A percentile compares a stretch with the other conserved stretches of the same genome.
phyloP scores from a whole-genome alignment of 2,888 invertebrate genomes.

The Trimorus sp. region DNA sequence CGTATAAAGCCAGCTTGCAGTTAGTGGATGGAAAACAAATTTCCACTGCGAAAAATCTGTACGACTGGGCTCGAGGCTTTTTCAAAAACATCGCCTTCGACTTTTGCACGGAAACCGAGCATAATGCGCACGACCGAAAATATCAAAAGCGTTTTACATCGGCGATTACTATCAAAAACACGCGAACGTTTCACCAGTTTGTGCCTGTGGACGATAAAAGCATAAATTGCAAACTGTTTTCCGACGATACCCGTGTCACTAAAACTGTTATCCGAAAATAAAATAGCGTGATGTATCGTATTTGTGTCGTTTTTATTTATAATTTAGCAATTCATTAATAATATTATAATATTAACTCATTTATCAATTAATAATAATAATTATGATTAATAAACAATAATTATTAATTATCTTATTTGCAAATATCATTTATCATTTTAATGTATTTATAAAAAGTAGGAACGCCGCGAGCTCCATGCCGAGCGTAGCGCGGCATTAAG shows the following conservation, averaged over 20 bases:
- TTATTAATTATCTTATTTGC: too few relatives aligned
- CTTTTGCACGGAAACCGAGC: slow-evolving; percentile 19
- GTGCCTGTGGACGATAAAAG: background rate
- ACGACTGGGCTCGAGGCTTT: slow-evolving; percentile 24
- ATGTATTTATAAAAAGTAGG: too few relatives aligned
- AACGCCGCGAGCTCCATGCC: too few relatives aligned
- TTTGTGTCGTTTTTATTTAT: too few relatives aligned
- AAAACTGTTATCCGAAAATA: too few relatives aligned
- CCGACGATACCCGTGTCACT: too few relatives aligned
- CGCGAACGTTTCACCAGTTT: slow-evolving; percentile 11
- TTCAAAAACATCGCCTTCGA: slow-evolving; percentile 29
- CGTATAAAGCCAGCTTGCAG: slow-evolving; percentile 32
- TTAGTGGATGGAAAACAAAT: slow-evolving; percentile 27
- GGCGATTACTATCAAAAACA: slow-evolving; percentile 21
- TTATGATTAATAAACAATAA: too few relatives aligned
- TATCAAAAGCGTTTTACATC: slow-evolving; percentile 1
- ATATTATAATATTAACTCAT: too few relatives aligned
- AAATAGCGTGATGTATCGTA: too few relatives aligned
- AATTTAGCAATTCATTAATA: too few relatives aligned
- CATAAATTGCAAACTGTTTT: slow-evolving; percentile 14
- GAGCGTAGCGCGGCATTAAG: background rate
- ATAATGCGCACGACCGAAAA: slow-evolving; percentile 8
- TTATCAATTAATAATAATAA: too few relatives aligned
- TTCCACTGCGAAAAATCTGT: slow-evolving; percentile 14
- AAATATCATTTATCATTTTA: too few relatives aligned